A percentile compares a stretch with the other conserved stretches of the same genome.
These are phyloP conservation scores for Parnassius mnemosyne DNA, from an alignment of 2,888 invertebrate genomes.

Conservation along the genomic window DNA sequence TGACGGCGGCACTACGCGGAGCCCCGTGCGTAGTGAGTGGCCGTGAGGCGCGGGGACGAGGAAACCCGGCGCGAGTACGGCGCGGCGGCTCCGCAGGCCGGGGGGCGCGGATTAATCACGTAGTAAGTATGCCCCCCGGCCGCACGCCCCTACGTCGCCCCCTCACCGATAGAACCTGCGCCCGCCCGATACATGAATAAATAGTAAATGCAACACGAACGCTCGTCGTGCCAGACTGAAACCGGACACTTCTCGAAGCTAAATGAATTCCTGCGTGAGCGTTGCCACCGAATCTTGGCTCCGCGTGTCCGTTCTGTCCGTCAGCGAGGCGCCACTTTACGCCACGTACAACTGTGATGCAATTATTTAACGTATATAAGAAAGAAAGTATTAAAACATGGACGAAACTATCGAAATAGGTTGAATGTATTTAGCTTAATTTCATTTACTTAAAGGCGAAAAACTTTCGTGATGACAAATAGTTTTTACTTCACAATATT, in stretches of 20 bases:
- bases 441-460: conserved; percentile 20
- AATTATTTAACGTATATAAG: conserved; percentile 47
- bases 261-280: conserved; percentile 72
- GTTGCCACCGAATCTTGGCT: conserved; percentile 47
- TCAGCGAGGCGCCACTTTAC: conserved; percentile 35
- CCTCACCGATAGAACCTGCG: conserved; percentile 64
- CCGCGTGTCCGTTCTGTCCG: conserved; percentile 29
- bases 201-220: conserved; percentile 72
- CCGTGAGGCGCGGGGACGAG: conserved; percentile 81
- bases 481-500: conserved; percentile 19
- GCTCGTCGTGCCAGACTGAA: conserved; percentile 75
- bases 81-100: conserved; percentile 53
- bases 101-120: conserved; percentile 74
- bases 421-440: conserved; percentile 23
- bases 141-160: conserved; percentile 40
- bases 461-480: conserved; percentile 20
- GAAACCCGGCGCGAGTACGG: conserved; percentile 79
- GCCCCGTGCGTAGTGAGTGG: conserved; percentile 78
- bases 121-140: conserved; percentile 71
- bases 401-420: conserved; percentile 30
- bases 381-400: conserved; percentile 44
- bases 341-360: conserved; percentile 48
- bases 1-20: conserved; percentile 73
- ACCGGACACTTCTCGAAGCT: conserved; percentile 75
- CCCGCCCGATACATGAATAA: conserved; percentile 75